Percentiles rank a stretch among this genome's conserved stretches.
Evolutionary conservation across 2,888 invertebrate genomes (phyloP).

Genomic region (Cataglyphis livida): DNA sequence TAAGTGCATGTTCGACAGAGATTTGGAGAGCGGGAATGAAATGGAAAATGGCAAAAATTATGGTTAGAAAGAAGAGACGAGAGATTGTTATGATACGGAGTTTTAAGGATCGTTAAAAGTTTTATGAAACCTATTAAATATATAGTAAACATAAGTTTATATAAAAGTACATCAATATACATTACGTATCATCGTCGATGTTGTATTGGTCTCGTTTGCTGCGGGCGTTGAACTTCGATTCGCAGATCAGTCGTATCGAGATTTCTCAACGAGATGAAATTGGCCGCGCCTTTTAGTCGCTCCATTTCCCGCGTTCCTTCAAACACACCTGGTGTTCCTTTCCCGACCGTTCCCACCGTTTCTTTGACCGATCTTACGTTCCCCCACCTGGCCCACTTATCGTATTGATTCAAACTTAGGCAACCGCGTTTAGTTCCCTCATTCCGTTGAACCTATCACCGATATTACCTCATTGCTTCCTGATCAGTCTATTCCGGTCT

Average conservation of each 20-base stretch:
- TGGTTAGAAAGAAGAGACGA: background rate
- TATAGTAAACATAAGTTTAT: background rate
- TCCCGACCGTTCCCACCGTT: constrained; percentile 70
- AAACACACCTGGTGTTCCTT: constrained; percentile 70
- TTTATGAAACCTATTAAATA: background rate
- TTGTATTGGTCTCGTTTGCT: background rate
- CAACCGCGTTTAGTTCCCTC: constrained; percentile 74
- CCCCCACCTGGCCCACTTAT: constrained; percentile 84
- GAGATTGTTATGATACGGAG: background rate
- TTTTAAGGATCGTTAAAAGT: background rate
- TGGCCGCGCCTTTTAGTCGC: constrained; percentile 79
- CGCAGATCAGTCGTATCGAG: background rate
- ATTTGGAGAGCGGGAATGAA: background rate
- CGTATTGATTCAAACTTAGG: constrained; percentile 84
- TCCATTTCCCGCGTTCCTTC: constrained; percentile 77
- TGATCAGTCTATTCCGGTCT: constrained; percentile 24
- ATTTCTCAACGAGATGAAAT: constrained; percentile 69
- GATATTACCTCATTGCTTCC: constrained; percentile 47
- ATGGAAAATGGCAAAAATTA: too few relatives aligned
- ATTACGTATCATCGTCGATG: too few relatives aligned
- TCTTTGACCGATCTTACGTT: constrained; percentile 78
- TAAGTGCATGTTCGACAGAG: background rate
- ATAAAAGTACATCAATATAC: background rate
- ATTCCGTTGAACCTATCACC: constrained; percentile 71
- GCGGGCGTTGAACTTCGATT: background rate